A percentile compares a stretch with the other conserved stretches of the same genome.
phyloP scores from a whole-genome alignment of 2,797 vertebrate genomes.

The Sebastes hubbsi region DNA sequence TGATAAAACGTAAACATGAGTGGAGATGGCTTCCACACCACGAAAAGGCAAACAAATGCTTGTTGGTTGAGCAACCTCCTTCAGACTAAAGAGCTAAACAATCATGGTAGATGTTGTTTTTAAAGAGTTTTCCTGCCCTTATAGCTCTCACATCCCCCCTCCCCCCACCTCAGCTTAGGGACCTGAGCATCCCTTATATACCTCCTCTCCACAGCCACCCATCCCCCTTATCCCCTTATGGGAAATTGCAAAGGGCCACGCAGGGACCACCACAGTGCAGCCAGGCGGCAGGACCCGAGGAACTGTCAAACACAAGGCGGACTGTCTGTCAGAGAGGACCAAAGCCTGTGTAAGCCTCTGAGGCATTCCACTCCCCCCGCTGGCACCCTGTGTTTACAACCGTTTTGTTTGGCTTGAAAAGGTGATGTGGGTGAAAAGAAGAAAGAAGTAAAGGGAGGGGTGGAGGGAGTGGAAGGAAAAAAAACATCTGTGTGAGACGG shows the following conservation, averaged over 20 bases:
- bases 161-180: slow-evolving; percentile 24
- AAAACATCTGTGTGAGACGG: slow-evolving; percentile 71
- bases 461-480: slow-evolving; percentile 32
- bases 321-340: slow-evolving; percentile 75
- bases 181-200: slow-evolving; percentile 58
- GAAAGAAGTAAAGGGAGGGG: slow-evolving; percentile 29
- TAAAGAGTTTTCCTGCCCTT: not conserved
- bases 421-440: slow-evolving; percentile 77
- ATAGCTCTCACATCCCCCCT: not conserved
- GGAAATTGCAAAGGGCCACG: slow-evolving; percentile 53
- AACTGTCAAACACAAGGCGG: slow-evolving; percentile 79
- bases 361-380: slow-evolving; percentile 78
- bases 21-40: slow-evolving; percentile 37
- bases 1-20: slow-evolving; percentile 32
- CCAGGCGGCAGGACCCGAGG: slow-evolving; percentile 65
- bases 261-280: slow-evolving; percentile 75
- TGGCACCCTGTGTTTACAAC: slow-evolving; percentile 82
- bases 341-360: slow-evolving; percentile 77
- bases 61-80: slow-evolving; percentile 19
- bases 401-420: slow-evolving; percentile 83
- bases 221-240: slow-evolving; percentile 56
- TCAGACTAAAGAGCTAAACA: not conserved
- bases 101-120: not conserved
- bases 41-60: slow-evolving; percentile 37
- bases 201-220: slow-evolving; percentile 34